Base-by-base conservation (phyloP, 2,113 vertebrate species). In the Morone saxatilis region DNA sequence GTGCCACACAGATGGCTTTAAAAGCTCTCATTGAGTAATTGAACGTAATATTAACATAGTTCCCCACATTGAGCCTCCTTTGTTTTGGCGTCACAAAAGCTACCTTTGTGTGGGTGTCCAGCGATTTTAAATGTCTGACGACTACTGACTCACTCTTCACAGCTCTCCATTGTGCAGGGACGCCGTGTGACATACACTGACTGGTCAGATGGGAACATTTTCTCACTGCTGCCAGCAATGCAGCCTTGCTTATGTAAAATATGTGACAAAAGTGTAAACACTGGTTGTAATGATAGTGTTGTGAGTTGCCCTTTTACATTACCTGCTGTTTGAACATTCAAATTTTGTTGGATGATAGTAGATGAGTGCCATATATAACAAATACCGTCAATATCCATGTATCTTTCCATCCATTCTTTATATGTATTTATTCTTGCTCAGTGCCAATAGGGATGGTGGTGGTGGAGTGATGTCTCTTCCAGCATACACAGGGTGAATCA, bases 51-150 rank as follows among this genome's bases (percentile, higher is more conserved):
- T 71, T 66, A 81, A 74, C 11, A 40, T 54, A 86, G 56, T 76
- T 72, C 2, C 25, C 76, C 7, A 7, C 69, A 66, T 86, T 84
- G 61, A 86, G 71, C 38, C 54, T 51, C 66, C 61, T 81, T 86
- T 88, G 87, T 87, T 87, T 86, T 74, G 71, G 22, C 1, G 8
- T 36, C 53, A 92, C 81, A 88, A 90, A 86, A 85, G 87, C 60
- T 69, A 76, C 78, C 60, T 89, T 84, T 91, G 87, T 90, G 83
- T 86, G 88, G 84, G 79, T 74, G 80, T 84, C 66, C 66, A 53
- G 31, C 12, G 4, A 67, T 79, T 86, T 62, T 72, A 54, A 79
- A 81, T 86, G 71, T 71, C 54, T 80, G 87, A 79, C 75, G 16
- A 47, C 13, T 19, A 51, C 79, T 81, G 57, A 72, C 68, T 70